Conservation (phyloP, 2,113 vertebrate genomes). For the Dendropsophus ebraccatus region DNA sequence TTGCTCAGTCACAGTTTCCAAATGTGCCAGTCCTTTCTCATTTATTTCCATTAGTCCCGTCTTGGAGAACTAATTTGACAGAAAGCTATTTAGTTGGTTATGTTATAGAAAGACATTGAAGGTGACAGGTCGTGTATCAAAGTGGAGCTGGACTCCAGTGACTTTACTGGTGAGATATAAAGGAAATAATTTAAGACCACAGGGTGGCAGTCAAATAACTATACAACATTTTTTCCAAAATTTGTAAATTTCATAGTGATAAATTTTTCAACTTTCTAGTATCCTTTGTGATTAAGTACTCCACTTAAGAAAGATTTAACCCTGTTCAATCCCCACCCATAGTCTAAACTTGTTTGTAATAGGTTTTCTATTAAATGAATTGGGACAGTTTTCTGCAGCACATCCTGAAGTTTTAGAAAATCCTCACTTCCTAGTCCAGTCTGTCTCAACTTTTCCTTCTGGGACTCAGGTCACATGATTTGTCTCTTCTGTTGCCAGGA, state of each 20-base stretch:
- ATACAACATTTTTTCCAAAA: neutral
- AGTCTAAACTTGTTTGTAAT: no score
- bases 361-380: no score
- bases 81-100: slow-evolving; percentile 25
- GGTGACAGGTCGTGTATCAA: slow-evolving; percentile 32
- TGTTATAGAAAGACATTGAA: slow-evolving; percentile 23
- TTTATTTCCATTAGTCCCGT: slow-evolving; percentile 51
- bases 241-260: neutral
- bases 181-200: neutral
- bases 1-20: slow-evolving; percentile 51
- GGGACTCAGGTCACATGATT: no score
- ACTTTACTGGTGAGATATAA: neutral
- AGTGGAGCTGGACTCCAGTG: neutral
- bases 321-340: no score
- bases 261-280: no score
- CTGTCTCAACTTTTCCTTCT: no score
- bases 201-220: neutral
- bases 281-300: no score
- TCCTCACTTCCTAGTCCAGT: no score
- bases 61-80: slow-evolving; percentile 43
- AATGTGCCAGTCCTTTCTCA: slow-evolving; percentile 39
- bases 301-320: no score
- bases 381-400: no score
- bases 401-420: no score
- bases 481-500: no score